Percentiles rank a stretch among this genome's conserved stretches.
These are phyloP conservation scores for Smithornis capensis DNA, from an alignment of 2,113 vertebrate species.

Conservation along the genomic window DNA sequence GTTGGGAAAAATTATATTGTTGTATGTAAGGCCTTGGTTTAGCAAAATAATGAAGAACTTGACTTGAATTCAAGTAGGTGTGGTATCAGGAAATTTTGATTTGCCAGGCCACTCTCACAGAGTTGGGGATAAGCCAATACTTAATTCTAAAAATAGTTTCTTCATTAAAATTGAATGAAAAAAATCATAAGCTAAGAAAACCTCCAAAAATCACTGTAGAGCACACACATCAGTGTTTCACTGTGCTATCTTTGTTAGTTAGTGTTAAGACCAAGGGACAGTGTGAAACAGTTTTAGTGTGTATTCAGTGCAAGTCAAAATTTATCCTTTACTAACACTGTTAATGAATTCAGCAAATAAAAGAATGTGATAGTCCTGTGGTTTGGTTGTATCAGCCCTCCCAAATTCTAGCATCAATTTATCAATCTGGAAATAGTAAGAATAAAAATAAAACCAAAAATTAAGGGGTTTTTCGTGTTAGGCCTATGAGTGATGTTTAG, in stretches of 20 bases:
- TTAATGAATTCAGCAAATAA: neutral
- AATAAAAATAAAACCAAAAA: neutral
- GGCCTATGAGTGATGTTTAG: neutral
- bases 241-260: neutral
- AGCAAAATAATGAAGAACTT: neutral
- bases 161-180: neutral
- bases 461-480: accelerated
- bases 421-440: neutral
- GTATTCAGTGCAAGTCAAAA: neutral
- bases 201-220: neutral
- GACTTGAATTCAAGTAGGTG: neutral
- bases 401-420: neutral
- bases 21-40: neutral
- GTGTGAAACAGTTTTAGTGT: neutral
- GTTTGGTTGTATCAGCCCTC: neutral
- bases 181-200: neutral
- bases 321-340: neutral
- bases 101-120: neutral
- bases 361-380: neutral
- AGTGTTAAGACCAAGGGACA: neutral
- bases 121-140: neutral
- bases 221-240: neutral
- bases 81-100: neutral
- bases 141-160: neutral
- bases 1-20: neutral